These are phyloP conservation scores for Porites lobata DNA, from an alignment of 92 coral and sea anemone genomes.

Conservation along the genomic window DNA sequence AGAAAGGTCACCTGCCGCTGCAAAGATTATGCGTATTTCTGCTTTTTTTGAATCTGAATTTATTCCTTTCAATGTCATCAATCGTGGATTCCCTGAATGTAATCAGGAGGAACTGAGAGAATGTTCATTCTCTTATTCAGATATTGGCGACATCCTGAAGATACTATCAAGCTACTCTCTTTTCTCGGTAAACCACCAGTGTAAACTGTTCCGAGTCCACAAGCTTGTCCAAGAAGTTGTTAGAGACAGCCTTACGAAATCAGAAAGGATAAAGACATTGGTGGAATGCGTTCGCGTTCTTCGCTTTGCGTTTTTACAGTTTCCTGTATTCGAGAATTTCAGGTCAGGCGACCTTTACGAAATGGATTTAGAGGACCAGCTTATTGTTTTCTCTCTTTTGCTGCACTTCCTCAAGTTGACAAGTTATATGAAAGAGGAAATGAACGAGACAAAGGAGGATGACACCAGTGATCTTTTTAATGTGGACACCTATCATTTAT, in stretches of 20 bases:
- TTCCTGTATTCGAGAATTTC: too few species aligned
- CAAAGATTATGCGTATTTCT: too few species aligned
- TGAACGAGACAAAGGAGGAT: not conserved
- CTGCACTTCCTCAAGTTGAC: not conserved
- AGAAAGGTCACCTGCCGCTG: too few species aligned
- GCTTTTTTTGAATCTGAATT: too few species aligned
- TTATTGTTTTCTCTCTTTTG: not conserved
- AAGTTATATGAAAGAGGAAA: not conserved
- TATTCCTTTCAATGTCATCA: too few species aligned
- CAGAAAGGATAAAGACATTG: not conserved
- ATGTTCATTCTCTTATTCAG: not conserved
- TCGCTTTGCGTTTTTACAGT: not conserved
- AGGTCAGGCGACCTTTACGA: not conserved
- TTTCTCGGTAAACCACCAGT: slow-evolving; percentile 9
- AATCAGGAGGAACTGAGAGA: not conserved
- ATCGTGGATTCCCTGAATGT: too few species aligned
- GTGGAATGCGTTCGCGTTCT: slow-evolving; percentile 9
- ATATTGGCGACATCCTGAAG: slow-evolving; percentile 4
- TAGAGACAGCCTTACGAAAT: not conserved
- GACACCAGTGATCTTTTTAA: not conserved
- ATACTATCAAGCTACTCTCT: slow-evolving; percentile 11
- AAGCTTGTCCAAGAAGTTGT: slow-evolving; percentile 39
- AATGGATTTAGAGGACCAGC: not conserved
- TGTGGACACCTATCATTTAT: not conserved
- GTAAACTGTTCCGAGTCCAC: not conserved